These are phyloP conservation scores for Menidia beryllina DNA, from an alignment of 2,113 vertebrate species.

Conservation along the genomic window DNA sequence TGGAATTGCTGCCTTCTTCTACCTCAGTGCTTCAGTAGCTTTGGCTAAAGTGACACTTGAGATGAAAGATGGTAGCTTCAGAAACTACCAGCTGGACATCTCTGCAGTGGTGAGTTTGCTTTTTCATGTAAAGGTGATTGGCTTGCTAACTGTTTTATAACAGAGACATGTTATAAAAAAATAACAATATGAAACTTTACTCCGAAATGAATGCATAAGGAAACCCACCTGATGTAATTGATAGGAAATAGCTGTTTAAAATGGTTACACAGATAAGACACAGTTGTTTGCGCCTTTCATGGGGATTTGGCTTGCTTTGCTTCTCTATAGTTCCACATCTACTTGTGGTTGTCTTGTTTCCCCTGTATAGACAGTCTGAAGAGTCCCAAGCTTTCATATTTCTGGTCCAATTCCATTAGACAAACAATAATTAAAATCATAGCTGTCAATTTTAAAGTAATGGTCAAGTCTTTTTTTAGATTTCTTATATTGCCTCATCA, in stretches of 20 bases:
- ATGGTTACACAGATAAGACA: too few relatives aligned
- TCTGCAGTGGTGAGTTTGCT: conserved; percentile 86
- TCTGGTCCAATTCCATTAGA: too few relatives aligned
- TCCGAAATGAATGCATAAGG: not conserved
- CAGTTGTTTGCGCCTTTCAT: not conserved
- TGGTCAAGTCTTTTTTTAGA: not conserved
- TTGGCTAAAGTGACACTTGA: conserved; percentile 69
- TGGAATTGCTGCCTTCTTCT: conserved; percentile 82
- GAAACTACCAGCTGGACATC: conserved; percentile 80
- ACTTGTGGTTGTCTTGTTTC: too few relatives aligned
- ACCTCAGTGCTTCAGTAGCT: conserved; percentile 86
- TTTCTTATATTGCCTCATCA: not conserved
- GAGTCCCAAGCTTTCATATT: too few relatives aligned
- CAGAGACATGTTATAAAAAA: not conserved
- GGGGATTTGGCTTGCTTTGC: not conserved
- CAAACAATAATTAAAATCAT: too few relatives aligned
- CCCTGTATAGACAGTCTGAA: too few relatives aligned
- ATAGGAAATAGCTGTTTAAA: too few relatives aligned
- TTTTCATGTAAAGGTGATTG: not conserved
- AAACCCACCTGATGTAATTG: not conserved
- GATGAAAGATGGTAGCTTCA: accelerated
- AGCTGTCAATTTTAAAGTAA: too few relatives aligned
- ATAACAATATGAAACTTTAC: too few relatives aligned
- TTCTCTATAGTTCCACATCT: too few relatives aligned
- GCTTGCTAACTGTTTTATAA: too few relatives aligned